These are phyloP conservation scores for Anisognathus igniventris DNA, from an alignment of 2,797 vertebrate genomes.

Conservation along the genomic window DNA sequence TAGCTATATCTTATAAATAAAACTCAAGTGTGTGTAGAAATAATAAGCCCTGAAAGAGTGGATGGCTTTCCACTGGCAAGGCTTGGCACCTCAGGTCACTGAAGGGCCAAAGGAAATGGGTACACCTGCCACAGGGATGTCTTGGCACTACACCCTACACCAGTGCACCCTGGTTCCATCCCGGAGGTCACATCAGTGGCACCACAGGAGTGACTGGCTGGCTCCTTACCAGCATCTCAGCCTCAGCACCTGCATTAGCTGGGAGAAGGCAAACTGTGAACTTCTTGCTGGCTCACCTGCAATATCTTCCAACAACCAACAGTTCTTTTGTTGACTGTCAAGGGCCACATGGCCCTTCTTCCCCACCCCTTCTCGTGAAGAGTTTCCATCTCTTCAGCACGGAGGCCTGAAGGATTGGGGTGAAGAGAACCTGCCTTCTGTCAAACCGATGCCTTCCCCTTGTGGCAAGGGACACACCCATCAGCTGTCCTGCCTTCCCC, in stretches of 20 bases:
- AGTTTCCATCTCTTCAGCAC: not conserved
- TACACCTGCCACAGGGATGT: too few relatives aligned
- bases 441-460: not conserved
- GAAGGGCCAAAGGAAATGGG: not conserved
- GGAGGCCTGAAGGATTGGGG: not conserved
- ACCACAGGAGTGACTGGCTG: accelerated
- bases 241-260: not conserved
- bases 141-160: not conserved
- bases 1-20: not conserved
- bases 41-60: not conserved
- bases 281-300: not conserved
- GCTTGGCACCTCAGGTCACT: not conserved
- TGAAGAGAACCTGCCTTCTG: not conserved
- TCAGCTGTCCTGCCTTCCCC: not conserved
- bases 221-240: not conserved
- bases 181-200: accelerated
- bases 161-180: not conserved
- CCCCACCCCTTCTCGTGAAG: accelerated
- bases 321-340: not conserved
- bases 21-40: not conserved
- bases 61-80: not conserved
- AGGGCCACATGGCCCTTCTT: accelerated
- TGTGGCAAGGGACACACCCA: not conserved
- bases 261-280: not conserved
- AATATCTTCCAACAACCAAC: not conserved